A percentile compares a stretch with the other conserved stretches of the same genome.
Conservation (phyloP, 2,113 vertebrate genomes). For the Ameiurus melas region DNA sequence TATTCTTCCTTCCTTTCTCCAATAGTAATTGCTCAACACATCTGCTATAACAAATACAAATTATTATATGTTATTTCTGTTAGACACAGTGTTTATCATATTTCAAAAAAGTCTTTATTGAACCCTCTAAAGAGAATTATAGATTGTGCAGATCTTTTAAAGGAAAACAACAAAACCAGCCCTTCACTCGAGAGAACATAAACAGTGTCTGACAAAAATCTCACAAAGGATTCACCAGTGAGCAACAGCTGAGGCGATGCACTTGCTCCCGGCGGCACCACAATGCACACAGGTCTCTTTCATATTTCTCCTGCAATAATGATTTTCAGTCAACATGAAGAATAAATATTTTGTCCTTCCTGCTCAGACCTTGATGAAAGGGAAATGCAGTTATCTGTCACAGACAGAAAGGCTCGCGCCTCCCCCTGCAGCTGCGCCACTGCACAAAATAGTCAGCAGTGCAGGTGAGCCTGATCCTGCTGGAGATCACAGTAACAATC, state of each 20-base stretch:
- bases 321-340: conserved; percentile 31
- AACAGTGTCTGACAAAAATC: conserved; percentile 29
- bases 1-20: background rate
- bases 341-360: conserved; percentile 45
- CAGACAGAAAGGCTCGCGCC: conserved; percentile 42
- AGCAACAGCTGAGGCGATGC: conserved; percentile 16
- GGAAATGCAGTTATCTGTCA: conserved; percentile 53
- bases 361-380: conserved; percentile 49
- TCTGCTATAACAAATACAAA: conserved; percentile 1
- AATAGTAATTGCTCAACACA: background rate
- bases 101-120: background rate
- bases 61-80: background rate
- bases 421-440: conserved; percentile 23
- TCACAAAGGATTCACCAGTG: conserved; percentile 33
- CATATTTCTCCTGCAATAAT: conserved; percentile 16
- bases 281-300: background rate
- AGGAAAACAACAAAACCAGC: conserved; percentile 27
- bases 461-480: conserved; percentile 48
- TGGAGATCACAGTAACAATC: conserved; percentile 60
- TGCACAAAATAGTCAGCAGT: conserved; percentile 47
- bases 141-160: conserved; percentile 26
- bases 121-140: background rate
- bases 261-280: conserved; percentile 10
- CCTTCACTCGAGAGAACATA: conserved; percentile 22
- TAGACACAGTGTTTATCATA: conserved; percentile 15